phyloP scores from a whole-genome alignment of 1,140 invertebrate genomes.

The Lysiphlebus fabarum region DNA sequence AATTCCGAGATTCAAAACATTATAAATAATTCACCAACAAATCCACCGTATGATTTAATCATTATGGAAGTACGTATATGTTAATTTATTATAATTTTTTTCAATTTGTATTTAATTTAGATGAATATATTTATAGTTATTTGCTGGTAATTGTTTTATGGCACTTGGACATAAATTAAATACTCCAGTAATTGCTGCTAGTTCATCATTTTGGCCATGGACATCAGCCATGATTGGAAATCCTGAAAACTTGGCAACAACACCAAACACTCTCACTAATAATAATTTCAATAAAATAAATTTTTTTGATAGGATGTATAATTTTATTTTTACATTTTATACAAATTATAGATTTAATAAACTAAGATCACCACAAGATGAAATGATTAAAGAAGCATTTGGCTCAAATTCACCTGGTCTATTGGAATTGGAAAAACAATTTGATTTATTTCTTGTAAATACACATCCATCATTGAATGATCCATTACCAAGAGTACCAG shows the following conservation, averaged over 20 bases:
- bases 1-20: slow-evolving; percentile 29
- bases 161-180: slow-evolving; percentile 58
- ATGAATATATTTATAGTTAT: slow-evolving; percentile 26
- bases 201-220: slow-evolving; percentile 62
- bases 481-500: slow-evolving; percentile 50
- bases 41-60: slow-evolving; percentile 39
- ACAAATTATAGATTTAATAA: slow-evolving; percentile 30
- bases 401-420: slow-evolving; percentile 43
- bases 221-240: slow-evolving; percentile 61
- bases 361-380: slow-evolving; percentile 31
- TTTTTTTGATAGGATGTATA: slow-evolving; percentile 60
- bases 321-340: slow-evolving; percentile 36
- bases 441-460: slow-evolving; percentile 59
- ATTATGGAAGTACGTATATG: slow-evolving; percentile 1
- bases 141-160: slow-evolving; percentile 48
- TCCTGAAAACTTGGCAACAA: slow-evolving; percentile 60
- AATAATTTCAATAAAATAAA: slow-evolving; percentile 54
- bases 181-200: slow-evolving; percentile 59
- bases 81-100: no score
- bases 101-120: no score
- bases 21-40: slow-evolving; percentile 33
- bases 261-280: slow-evolving; percentile 58
- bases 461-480: slow-evolving; percentile 56
- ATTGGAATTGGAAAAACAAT: slow-evolving; percentile 48
- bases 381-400: slow-evolving; percentile 44